Percentiles rank a stretch among this genome's conserved stretches.
phyloP scores from a whole-genome alignment of 2,113 vertebrate genomes.

The Serilophus lunatus region DNA sequence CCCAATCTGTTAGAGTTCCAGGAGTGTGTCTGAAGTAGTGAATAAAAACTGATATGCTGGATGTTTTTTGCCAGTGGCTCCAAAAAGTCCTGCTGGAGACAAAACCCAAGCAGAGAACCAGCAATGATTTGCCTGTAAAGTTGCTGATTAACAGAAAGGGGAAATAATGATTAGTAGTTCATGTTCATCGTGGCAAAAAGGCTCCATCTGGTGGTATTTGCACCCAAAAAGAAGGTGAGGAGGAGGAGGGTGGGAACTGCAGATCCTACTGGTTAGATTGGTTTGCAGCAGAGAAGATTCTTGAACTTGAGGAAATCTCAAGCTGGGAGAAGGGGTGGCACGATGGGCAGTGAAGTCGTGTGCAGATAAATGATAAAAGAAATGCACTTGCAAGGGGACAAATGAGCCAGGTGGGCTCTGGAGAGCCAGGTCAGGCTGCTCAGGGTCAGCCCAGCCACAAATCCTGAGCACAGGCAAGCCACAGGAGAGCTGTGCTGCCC shows the following conservation, averaged over 20 bases:
- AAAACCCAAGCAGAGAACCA: neutral
- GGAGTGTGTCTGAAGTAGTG: neutral
- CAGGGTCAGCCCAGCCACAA: neutral
- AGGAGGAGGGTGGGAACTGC: neutral
- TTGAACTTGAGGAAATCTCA: neutral
- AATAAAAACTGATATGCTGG: neutral
- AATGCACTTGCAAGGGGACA: neutral
- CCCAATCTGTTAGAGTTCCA: neutral
- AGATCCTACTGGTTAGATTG: neutral
- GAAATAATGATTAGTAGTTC: neutral
- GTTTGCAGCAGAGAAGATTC: neutral
- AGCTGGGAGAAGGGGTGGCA: neutral
- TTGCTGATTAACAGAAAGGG: neutral
- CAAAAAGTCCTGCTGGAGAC: neutral
- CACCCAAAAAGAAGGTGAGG: neutral
- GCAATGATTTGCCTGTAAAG: accelerated
- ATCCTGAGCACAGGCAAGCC: neutral
- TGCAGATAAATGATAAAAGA: neutral
- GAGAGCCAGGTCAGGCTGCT: neutral
- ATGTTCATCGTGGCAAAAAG: neutral
- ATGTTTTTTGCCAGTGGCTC: neutral
- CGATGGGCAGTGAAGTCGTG: neutral
- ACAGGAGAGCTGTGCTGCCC: neutral
- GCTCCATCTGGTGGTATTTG: constrained; percentile 45
- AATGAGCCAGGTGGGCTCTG: neutral